These are phyloP conservation scores for Alcedo atthis DNA, from an alignment of 2,797 vertebrate genomes.

Conservation along the genomic window DNA sequence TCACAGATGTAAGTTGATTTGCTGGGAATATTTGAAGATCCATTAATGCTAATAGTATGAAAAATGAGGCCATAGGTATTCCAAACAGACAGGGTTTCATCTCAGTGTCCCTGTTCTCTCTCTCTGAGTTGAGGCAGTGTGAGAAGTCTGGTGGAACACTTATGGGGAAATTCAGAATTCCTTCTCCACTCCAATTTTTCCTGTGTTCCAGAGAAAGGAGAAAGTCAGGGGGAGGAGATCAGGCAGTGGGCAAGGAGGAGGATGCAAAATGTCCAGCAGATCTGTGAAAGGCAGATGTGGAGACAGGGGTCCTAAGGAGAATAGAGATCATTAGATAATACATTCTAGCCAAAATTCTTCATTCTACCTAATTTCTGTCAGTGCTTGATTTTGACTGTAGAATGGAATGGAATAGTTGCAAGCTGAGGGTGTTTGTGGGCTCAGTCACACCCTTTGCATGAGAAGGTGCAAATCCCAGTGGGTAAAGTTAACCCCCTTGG, in stretches of 20 bases:
- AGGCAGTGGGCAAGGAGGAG: not conserved
- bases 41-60: slow-evolving; percentile 6
- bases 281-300: not conserved
- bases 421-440: too few species aligned
- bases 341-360: not conserved
- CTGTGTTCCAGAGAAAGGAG: not conserved
- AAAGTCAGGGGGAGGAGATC: not conserved
- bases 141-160: not conserved
- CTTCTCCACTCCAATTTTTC: not conserved
- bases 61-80: slow-evolving; percentile 25
- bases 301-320: not conserved
- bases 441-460: too few species aligned
- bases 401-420: not conserved
- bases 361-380: not conserved
- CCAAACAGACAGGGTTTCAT: not conserved
- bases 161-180: not conserved
- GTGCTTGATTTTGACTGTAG: not conserved
- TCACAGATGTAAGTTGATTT: slow-evolving; percentile 3
- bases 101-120: not conserved
- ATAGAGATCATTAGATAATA: not conserved
- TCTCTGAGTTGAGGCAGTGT: not conserved
- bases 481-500: not conserved
- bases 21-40: not conserved
- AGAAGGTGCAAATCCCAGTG: not conserved
- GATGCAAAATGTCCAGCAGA: not conserved